These are phyloP conservation scores for Mohoua ochrocephala DNA, from an alignment of 2,113 vertebrate genomes.

Conservation along the genomic window DNA sequence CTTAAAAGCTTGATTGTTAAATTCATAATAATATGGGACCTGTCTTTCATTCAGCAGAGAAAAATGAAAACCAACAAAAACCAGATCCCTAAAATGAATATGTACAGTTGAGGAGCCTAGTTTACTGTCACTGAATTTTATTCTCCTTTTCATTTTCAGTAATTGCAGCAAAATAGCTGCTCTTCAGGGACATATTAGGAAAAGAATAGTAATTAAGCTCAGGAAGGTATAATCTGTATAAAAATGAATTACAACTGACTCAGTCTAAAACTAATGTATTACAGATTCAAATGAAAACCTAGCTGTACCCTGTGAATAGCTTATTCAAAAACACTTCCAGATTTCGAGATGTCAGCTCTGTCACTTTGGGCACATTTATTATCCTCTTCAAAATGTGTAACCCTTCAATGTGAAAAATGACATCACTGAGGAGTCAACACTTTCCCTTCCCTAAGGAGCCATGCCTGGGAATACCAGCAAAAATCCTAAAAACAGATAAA, in stretches of 20 bases:
- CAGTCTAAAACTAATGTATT: background rate
- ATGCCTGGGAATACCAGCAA: background rate
- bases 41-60: background rate
- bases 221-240: slow-evolving; percentile 42
- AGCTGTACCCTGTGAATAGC: background rate
- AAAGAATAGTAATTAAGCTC: slow-evolving; percentile 41
- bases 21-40: background rate
- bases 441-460: background rate
- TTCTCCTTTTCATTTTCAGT: background rate
- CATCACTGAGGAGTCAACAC: background rate
- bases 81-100: background rate
- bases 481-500: background rate
- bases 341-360: background rate
- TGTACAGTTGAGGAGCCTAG: background rate
- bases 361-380: slow-evolving; percentile 4
- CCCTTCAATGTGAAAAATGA: slow-evolving; percentile 23
- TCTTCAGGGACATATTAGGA: background rate
- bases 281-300: slow-evolving; percentile 11
- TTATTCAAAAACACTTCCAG: slow-evolving; percentile 10
- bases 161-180: slow-evolving; percentile 31
- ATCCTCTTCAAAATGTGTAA: background rate
- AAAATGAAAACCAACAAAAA: background rate
- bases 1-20: background rate
- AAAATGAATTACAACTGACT: slow-evolving; percentile 28
- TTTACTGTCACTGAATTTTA: background rate